phyloP scores from a whole-genome alignment of 2,113 vertebrate genomes.

The Sphaerodactylus townsendi region DNA sequence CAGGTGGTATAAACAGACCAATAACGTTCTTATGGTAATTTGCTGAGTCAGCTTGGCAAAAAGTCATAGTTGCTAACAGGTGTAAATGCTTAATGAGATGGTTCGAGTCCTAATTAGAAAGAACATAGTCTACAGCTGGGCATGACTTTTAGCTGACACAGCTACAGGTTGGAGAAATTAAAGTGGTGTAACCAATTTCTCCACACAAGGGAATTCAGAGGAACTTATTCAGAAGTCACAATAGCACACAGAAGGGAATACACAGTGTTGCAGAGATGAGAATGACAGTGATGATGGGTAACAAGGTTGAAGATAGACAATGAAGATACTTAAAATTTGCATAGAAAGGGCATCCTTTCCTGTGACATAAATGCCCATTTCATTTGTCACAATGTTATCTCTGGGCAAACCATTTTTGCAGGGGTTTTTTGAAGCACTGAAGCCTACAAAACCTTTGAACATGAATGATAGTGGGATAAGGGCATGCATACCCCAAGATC shows the following conservation, averaged over 20 bases:
- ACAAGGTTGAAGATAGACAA: background rate
- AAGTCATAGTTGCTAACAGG: no score
- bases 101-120: no score
- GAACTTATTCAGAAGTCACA: background rate
- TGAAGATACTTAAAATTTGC: background rate
- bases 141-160: no score
- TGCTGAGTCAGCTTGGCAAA: no score
- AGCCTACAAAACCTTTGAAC: background rate
- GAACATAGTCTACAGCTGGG: no score
- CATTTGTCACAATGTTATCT: background rate
- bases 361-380: background rate
- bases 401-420: background rate
- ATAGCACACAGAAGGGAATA: background rate
- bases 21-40: no score
- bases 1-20: no score
- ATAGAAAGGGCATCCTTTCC: background rate
- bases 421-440: background rate
- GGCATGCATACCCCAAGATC: no score
- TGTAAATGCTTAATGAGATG: no score
- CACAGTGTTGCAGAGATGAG: background rate
- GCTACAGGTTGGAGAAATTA: no score
- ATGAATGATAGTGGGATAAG: background rate
- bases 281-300: background rate
- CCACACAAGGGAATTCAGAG: background rate
- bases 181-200: no score